These are phyloP conservation scores for Ectemnius lituratus DNA, from an alignment of 2,888 invertebrate genomes.

Conservation along the genomic window DNA sequence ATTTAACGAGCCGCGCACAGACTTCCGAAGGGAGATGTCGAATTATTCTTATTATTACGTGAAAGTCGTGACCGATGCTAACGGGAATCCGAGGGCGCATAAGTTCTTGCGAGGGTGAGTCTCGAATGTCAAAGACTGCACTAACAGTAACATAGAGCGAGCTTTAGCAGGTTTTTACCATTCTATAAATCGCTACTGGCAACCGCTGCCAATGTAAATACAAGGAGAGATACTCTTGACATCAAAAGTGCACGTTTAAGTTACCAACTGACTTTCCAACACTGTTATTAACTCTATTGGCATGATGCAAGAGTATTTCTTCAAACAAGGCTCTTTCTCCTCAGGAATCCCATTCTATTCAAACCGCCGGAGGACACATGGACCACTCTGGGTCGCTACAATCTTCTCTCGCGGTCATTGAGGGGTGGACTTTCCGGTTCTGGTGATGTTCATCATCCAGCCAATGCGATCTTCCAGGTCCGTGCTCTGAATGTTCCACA, in stretches of 20 bases:
- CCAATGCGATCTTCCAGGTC: constrained; percentile 70
- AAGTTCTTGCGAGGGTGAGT: constrained; percentile 71
- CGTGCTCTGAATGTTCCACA: constrained; percentile 13
- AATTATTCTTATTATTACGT: constrained; percentile 71
- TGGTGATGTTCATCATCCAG: constrained; percentile 72
- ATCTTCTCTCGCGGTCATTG: constrained; percentile 67
- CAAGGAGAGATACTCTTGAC: no score
- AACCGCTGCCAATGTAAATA: no score
- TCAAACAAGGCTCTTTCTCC: constrained; percentile 30
- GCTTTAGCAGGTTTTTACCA: no score
- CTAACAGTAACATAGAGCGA: no score
- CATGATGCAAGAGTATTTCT: neutral
- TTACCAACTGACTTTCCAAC: no score
- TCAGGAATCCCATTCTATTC: constrained; percentile 66
- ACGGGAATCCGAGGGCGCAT: constrained; percentile 59
- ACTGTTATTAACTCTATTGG: no score
- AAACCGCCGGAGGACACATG: constrained; percentile 62
- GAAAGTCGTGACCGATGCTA: constrained; percentile 60
- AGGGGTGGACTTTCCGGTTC: constrained; percentile 71
- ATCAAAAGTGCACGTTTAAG: no score
- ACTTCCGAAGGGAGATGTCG: constrained; percentile 55
- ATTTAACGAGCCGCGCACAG: constrained; percentile 26
- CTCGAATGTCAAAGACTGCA: neutral
- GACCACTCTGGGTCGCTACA: constrained; percentile 68
- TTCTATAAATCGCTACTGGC: no score